phyloP scores from a whole-genome alignment of 2,797 vertebrate genomes.

The Tiaroga cobitis region DNA sequence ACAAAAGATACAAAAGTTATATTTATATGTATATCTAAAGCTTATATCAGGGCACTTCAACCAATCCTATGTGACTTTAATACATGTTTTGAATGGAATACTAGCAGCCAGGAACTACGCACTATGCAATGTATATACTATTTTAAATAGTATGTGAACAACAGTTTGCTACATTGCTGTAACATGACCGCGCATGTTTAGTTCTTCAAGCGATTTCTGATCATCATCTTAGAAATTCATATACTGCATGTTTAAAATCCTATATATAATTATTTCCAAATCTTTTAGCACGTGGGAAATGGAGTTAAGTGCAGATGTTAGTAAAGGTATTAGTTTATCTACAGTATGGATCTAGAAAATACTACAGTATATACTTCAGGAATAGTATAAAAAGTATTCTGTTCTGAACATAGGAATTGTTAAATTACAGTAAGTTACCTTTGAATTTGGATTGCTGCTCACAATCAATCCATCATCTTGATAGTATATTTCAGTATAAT shows the following conservation, averaged over 20 bases:
- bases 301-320: neutral
- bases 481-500: slow-evolving; percentile 83
- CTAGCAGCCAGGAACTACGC: neutral
- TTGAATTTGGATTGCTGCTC: slow-evolving; percentile 62
- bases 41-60: neutral
- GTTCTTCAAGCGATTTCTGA: neutral
- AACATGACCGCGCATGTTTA: neutral
- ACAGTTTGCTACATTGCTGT: neutral
- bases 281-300: neutral
- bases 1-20: neutral
- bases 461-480: slow-evolving; percentile 76
- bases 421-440: slow-evolving; percentile 70
- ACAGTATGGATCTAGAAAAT: neutral
- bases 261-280: neutral
- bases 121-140: neutral
- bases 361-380: neutral
- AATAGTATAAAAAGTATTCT: neutral
- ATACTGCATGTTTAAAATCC: neutral
- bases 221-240: neutral
- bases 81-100: neutral
- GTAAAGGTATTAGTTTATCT: neutral
- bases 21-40: too few relatives aligned
- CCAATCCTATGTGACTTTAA: neutral
- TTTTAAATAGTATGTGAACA: neutral
- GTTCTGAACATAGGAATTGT: neutral